Base-by-base conservation (phyloP, 2,888 invertebrate species). In the Cryptocephalus moraei region DNA sequence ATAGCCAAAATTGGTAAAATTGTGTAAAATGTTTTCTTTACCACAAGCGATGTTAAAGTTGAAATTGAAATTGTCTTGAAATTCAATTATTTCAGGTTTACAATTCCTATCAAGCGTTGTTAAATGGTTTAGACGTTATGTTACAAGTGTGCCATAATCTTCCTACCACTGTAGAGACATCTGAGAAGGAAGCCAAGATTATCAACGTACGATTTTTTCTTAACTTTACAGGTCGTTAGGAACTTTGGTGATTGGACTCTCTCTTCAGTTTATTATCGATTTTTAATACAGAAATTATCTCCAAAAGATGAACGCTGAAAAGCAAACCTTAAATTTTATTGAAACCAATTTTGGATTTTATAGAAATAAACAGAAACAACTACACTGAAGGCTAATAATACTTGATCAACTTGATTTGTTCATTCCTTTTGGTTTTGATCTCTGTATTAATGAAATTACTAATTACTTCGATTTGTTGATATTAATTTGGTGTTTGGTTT, bases 121-220 rank as follows among this genome's bases (percentile, higher is more conserved):
- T 81, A 67, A 80, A 79, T 62, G 80, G 80, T 60, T 72, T 81
- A 65, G 80, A 80, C 65, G 73, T 77, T 65, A 79, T 81, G 78
- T 75, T 80, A 61, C 79, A 80, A 74, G 79, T 80, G 68, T 80
- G 80, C 72, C 79, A 80, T 73, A 77, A 77, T 64, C 66, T 73
- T 52, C 73, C 73, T 33, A 57, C 60, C 13, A 54, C 60, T 12
- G 54, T 59, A 33, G 62, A 63, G 45, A 54, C 47, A 41, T 56
- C 51, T 43, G 59, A 53, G 49, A 60, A 63, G 58, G 66, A 59
- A 52, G 55, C 60, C 51, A 65, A 60, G 52, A 49, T 60, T 48
- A 57, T 61, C 38, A 66, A 67, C 56, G 70, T 70, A 69, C 56
- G 67, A 59, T 55, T 50, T 47, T 44, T 22, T 22, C 22, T 22